Base-by-base conservation (phyloP, 2,888 invertebrate species). In the Brassicogethes aeneus region DNA sequence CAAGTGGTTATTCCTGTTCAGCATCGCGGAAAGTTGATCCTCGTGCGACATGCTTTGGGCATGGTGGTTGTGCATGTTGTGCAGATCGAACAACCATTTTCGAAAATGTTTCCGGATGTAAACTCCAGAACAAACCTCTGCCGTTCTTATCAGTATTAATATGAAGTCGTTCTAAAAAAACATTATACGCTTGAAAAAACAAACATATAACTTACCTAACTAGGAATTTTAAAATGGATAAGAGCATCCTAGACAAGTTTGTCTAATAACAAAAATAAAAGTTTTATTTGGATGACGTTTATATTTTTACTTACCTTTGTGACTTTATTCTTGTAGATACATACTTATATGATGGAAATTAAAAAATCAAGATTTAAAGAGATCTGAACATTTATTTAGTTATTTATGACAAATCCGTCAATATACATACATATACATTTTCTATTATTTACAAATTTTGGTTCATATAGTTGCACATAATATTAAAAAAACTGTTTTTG, bases 51-150 rank as follows among this genome's bases (percentile, higher is more conserved):
- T 65, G 50, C 66, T 62, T 53, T 75, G 73, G 40, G 75, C 75
- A 53, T 74, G 75, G 40, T 71, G 68, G 43, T 69, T 71, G 38
- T 75, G 72, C 57, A 76, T 72, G 61, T 74, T 48, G 37, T 97
- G 76, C 53, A 99, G 72, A 63, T 93, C n/a, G n/a, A 99, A 67
- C 97, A 99, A 2, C 97, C 99, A 65, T 99, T 99, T 68, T 99
- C 97, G 65, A 99, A 99, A 97, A 99, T 99, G 68, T 99, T 97
- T 96, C 94, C 0, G 95, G 95, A 61, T 99, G 97, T 45, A 99
- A 75, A 15, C 96, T 92, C 99, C 99, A 99, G 70, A 97, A 99
- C 3, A 91, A 92, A 1, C 99, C 97, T 62, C 99, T 99, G 1
- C 99, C 99, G 0, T 99, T 97, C 68, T 96, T 93, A 70, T 97